Evolutionary conservation across 2,888 invertebrate species (phyloP).

Genomic region (Lochmaea crataegi): DNA sequence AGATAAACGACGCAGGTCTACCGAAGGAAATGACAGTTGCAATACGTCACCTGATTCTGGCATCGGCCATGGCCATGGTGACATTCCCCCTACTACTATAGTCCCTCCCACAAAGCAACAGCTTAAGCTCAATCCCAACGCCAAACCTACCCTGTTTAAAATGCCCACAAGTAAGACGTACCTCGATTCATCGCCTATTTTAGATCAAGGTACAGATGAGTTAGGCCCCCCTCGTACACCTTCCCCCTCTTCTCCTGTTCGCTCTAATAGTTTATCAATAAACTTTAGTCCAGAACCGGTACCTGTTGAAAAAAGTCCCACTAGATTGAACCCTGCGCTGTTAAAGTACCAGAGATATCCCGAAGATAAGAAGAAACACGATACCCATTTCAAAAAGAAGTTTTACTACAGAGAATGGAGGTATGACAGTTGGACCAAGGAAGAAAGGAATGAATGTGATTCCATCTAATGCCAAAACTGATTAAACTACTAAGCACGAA

Average conservation of each 20-base stretch:
- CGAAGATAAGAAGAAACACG: conserved; percentile 64
- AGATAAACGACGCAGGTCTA: conserved; percentile 86
- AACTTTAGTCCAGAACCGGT: conserved; percentile 57
- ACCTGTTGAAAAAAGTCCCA: conserved; percentile 59
- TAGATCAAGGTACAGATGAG: conserved; percentile 65
- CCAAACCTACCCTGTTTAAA: conserved; percentile 62
- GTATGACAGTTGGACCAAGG: conserved; percentile 62
- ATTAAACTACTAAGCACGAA: conserved; percentile 12
- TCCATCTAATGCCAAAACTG: conserved; percentile 17
- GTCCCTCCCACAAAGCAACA: conserved; percentile 59
- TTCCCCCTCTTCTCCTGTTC: conserved; percentile 67
- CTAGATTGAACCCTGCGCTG: conserved; percentile 67
- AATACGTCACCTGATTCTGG: conserved; percentile 91
- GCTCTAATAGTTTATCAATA: conserved; percentile 61
- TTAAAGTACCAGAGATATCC: conserved; percentile 72
- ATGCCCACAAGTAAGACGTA: conserved; percentile 64
- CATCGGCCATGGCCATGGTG: conserved; percentile 78
- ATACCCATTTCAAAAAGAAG: conserved; percentile 86
- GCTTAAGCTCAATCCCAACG: conserved; percentile 60
- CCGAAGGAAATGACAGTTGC: conserved; percentile 79
- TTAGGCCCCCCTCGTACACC: conserved; percentile 70
- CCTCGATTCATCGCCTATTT: conserved; percentile 66
- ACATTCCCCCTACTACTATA: conserved; percentile 67
- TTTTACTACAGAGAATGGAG: conserved; percentile 79
- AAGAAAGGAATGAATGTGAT: conserved; percentile 45